Evolutionary conservation across 2,888 invertebrate genomes (phyloP).

Genomic region (Caenorhabditis sinica): DNA sequence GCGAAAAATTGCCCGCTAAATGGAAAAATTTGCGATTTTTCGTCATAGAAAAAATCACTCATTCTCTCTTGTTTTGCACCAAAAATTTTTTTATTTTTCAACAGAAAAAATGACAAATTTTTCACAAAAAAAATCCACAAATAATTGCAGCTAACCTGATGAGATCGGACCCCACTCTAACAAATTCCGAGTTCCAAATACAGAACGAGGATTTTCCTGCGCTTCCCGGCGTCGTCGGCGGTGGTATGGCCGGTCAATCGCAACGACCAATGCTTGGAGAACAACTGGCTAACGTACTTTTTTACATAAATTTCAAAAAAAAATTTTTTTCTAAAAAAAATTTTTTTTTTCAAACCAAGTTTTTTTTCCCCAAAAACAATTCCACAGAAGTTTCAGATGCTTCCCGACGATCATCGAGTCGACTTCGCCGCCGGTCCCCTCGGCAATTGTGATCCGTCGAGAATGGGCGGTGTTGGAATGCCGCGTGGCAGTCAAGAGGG

Average conservation of each 20-base stretch:
- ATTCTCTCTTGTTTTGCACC: neutral
- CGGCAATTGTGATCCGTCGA: conserved; percentile 52
- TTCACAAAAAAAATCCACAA: neutral
- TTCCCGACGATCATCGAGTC: conserved; percentile 51
- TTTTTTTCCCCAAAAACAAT: neutral
- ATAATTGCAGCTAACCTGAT: conserved; percentile 78
- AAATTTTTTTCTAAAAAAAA: conserved; percentile 7
- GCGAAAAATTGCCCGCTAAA: neutral
- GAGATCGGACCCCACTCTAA: conserved; percentile 73
- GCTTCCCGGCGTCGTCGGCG: conserved; percentile 89
- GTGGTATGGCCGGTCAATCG: conserved; percentile 48
- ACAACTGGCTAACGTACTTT: conserved; percentile 60
- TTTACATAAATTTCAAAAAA: conserved; percentile 3
- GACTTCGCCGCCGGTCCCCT: conserved; percentile 40
- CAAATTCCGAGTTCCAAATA: conserved; percentile 87
- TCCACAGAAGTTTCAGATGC: conserved; percentile 34
- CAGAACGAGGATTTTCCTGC: conserved; percentile 99
- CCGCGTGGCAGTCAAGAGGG: conserved; percentile 46
- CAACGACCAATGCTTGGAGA: conserved; percentile 62
- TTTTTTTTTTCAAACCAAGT: neutral
- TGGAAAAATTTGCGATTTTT: conserved; percentile 2
- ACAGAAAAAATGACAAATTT: conserved; percentile 30
- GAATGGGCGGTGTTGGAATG: conserved; percentile 45
- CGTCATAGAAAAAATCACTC: neutral
- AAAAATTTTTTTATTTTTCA: neutral